Conservation (phyloP, 1,140 invertebrate species). For the Ceratosolen fusciceps region DNA sequence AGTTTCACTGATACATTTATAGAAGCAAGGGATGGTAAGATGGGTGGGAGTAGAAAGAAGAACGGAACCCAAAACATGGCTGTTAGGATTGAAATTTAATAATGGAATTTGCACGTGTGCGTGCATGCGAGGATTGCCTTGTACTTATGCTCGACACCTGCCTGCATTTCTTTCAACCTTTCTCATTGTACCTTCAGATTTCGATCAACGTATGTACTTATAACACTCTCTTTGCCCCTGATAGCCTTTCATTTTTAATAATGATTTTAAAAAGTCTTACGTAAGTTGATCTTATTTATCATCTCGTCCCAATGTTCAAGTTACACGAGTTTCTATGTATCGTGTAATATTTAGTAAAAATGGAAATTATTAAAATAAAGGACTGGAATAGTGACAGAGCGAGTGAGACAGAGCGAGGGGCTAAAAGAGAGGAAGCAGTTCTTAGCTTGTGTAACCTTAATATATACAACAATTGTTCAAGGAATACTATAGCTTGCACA, state of each 20-base stretch:
- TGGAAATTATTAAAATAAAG: too few relatives aligned
- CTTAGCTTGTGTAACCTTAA: constrained; percentile 20
- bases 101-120: neutral
- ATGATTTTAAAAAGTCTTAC: too few relatives aligned
- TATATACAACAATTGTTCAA: neutral
- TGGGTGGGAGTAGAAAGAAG: neutral
- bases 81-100: too few relatives aligned
- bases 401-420: too few relatives aligned
- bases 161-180: constrained; percentile 12
- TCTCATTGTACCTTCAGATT: constrained; percentile 39
- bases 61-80: neutral
- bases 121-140: neutral
- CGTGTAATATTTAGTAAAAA: too few relatives aligned
- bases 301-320: too few relatives aligned
- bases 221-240: neutral
- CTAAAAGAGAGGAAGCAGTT: neutral
- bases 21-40: too few relatives aligned
- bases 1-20: too few relatives aligned
- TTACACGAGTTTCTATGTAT: too few relatives aligned
- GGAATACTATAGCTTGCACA: neutral
- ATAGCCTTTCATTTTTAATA: too few relatives aligned
- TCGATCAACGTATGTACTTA: constrained; percentile 24
- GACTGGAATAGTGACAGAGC: too few relatives aligned
- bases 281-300: too few relatives aligned
- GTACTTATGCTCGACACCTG: constrained; percentile 28